Base-by-base conservation (phyloP, 1,140 invertebrate species). In the Cotesia vestalis region DNA sequence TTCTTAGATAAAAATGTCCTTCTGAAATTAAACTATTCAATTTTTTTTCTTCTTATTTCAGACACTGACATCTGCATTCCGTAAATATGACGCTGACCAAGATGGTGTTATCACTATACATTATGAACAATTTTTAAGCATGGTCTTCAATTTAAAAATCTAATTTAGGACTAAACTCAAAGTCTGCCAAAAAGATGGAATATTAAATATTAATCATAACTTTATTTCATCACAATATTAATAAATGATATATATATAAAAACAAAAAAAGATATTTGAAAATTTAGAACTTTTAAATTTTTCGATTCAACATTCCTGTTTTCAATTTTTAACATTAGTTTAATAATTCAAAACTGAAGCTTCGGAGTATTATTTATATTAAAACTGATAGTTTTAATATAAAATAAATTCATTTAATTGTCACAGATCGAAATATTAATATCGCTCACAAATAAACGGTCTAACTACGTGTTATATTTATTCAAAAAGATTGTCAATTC, bases 61-160 rank as follows among this genome's bases (percentile, higher is more conserved):
- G 96, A 97, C 94, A 0, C 85, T 98, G 75, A 98, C 96, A 64
- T 88, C 92, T 73, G 91, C 96, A 64, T 99, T 99, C 83, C 90
- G 94, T 64, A 92, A 94, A 77, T 92, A 92, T 79, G 97, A 99
- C 81, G 95, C 94, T 4, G 96, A 99, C 85, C 91, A 94, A 85
- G 96, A 98, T 89, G 98, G 98, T 5, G 91, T 96, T 64, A 98
- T 99, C 74, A 95, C 94, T 53, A 97, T 99, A 81, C 93, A 96
- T 76, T 99, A 99, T 81, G 97, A 99, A 87, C 95, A 99, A 81
- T 99, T 99, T 87, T 89, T 99, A 27, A 92, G 91, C 74, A 96
- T 99, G 91, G 97, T 99, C 14, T 97, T 98, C 82, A 95, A 94
- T 80, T 86, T 98, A 66, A 96, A 95, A 89, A 91, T 95, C 84